phyloP scores from a whole-genome alignment of 2,113 vertebrate genomes.

The Pyrgilauda ruficollis region DNA sequence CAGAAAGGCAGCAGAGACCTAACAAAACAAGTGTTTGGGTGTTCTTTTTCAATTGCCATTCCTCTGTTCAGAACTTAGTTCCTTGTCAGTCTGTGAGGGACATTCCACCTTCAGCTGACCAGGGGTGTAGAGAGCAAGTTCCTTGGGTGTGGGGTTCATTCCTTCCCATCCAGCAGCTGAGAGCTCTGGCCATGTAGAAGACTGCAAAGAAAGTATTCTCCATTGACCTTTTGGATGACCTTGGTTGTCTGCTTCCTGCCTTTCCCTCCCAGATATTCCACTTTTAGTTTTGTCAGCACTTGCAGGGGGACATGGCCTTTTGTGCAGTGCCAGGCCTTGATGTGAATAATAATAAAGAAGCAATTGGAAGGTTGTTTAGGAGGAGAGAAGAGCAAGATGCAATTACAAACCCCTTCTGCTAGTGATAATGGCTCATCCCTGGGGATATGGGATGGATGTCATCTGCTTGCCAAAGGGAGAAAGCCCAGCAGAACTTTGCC shows the following conservation, averaged over 20 bases:
- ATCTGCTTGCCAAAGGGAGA: not conserved
- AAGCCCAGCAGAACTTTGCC: not conserved
- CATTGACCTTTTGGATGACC: not conserved
- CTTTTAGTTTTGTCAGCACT: not conserved
- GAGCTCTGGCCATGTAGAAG: not conserved
- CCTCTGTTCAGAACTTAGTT: not conserved
- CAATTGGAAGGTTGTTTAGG: not conserved
- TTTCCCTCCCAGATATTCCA: not conserved
- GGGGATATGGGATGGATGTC: not conserved
- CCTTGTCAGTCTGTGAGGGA: not conserved
- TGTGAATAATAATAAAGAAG: not conserved
- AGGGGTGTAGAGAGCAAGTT: not conserved
- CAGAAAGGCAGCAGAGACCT: not conserved
- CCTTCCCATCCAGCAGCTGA: not conserved
- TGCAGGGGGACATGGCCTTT: not conserved
- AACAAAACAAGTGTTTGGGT: not conserved
- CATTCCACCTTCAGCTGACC: not conserved
- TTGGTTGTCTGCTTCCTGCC: not conserved
- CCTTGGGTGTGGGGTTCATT: not conserved
- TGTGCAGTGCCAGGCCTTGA: not conserved
- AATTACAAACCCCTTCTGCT: not conserved
- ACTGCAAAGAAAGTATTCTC: not conserved
- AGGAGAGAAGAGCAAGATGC: not conserved
- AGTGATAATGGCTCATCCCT: not conserved
- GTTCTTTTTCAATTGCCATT: fast-evolving